Percentiles rank a stretch among this genome's conserved stretches.
phyloP scores from a whole-genome alignment of 2,113 vertebrate species.

The Amblyopsis rosae region DNA sequence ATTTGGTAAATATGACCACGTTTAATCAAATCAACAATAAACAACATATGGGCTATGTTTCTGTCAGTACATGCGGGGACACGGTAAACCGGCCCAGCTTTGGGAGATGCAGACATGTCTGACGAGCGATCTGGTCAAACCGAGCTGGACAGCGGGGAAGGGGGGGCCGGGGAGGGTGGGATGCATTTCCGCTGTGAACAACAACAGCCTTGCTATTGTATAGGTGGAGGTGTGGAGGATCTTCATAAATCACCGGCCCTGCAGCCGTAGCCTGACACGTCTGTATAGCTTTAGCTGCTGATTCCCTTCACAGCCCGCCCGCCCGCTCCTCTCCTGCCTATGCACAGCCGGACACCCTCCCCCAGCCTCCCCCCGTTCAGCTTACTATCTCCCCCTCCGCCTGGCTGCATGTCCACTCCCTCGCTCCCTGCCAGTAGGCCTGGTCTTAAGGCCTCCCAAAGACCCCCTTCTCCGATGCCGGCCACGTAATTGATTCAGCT shows the following conservation, averaged over 20 bases:
- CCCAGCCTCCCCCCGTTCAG: slow-evolving; percentile 33
- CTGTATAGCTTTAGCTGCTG: slow-evolving; percentile 68
- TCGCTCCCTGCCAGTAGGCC: slow-evolving; percentile 54
- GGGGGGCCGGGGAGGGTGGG: neutral
- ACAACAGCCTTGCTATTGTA: slow-evolving; percentile 59
- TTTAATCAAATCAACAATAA: too few species aligned
- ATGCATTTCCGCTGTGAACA: slow-evolving; percentile 46
- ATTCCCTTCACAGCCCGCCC: slow-evolving; percentile 16
- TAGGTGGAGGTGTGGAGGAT: slow-evolving; percentile 61
- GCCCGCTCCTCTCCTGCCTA: slow-evolving; percentile 60
- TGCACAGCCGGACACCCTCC: slow-evolving; percentile 70
- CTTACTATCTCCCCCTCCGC: slow-evolving; percentile 13
- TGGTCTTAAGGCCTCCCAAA: slow-evolving; percentile 54
- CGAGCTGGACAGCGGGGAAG: neutral
- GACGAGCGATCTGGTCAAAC: slow-evolving; percentile 6
- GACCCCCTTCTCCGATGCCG: slow-evolving; percentile 48
- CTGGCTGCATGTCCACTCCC: neutral
- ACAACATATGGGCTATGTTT: neutral
- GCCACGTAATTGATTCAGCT: slow-evolving; percentile 77
- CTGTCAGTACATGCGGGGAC: neutral
- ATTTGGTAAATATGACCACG: too few species aligned
- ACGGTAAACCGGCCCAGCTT: neutral
- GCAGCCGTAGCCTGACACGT: slow-evolving; percentile 71
- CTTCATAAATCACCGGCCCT: slow-evolving; percentile 73
- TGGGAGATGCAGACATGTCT: neutral